Base-by-base conservation (phyloP, 2,888 invertebrate genomes). In the Perithous albicinctus region DNA sequence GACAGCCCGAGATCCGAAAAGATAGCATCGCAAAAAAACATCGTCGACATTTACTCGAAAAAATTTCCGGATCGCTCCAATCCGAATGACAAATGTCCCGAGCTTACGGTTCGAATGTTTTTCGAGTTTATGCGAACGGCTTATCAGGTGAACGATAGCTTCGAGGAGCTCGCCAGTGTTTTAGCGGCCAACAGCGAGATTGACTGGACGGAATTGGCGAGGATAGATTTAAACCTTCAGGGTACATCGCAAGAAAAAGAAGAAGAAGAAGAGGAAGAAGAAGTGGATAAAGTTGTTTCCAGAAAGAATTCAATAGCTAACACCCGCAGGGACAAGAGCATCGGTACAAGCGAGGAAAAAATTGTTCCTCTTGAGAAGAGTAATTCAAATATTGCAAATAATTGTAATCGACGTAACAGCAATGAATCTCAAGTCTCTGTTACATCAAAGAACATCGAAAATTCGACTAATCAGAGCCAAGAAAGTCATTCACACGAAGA, bases 121-220 rank as follows among this genome's bases (percentile, higher is more conserved):
- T 94, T 96, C 86, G 95, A 96, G 88, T 96, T 96, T 89, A 94
- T 96, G 93, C 95, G 95, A 90, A 96, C 95, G 6, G 96, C 96
- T 0, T 96, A 96, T 91, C 96, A 96, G 93, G 95, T 96, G 2
- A 93, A 93, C 77, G 93, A 93, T 46, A 93, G 91, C 82, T 90
- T 93, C 59, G 94, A 94, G 84, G 93, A 91, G 35, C 87, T 93
- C 38, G 89, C 93, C 0, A 88, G 91, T 12, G 86, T 89, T 18
- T 80, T 91, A 12, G 85, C 87, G 7, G 85, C 86, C 80, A 91
- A 91, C 18, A 94, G 94, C 79, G 93, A 93, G 77, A 93, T 94
- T 29, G 92, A 94, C 84, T 94, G 94, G 94, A 89, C 92, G 41
- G 92, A 93, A 85, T 85, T 93, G 15, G 93, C 94, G 82, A 93